Conservation (phyloP, 2,797 vertebrate genomes). For the Syngnathus rostellatus region DNA sequence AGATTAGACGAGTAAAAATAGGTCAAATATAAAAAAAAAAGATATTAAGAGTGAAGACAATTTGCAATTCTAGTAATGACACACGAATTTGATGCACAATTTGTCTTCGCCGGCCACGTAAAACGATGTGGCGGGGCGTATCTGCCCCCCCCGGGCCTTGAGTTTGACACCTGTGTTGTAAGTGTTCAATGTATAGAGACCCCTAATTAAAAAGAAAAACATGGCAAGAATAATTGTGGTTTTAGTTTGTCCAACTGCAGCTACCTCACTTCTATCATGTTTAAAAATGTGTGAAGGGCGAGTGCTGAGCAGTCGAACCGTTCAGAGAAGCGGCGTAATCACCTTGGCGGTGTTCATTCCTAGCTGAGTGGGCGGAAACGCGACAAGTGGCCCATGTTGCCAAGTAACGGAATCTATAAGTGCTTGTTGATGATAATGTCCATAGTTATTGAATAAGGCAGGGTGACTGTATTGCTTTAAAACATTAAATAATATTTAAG, state of each 20-base stretch:
- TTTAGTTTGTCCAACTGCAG: conserved; percentile 3
- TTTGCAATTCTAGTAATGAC: too few relatives aligned
- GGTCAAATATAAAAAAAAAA: too few relatives aligned
- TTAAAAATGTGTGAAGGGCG: conserved; percentile 16
- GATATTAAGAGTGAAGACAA: too few relatives aligned
- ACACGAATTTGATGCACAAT: too few relatives aligned
- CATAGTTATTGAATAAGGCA: background rate
- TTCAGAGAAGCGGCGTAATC: conserved; percentile 38
- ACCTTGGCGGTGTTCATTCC: conserved; percentile 35
- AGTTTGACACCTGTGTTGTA: background rate
- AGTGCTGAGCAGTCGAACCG: conserved; percentile 30
- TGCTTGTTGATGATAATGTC: conserved; percentile 13
- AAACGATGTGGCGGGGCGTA: too few relatives aligned
- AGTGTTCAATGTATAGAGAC: conserved; percentile 7
- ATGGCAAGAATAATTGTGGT: conserved; percentile 19
- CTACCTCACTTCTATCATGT: conserved; percentile 5
- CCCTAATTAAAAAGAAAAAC: conserved; percentile 28
- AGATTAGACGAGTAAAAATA: too few relatives aligned
- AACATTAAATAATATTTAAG: background rate
- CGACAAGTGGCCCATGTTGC: conserved; percentile 46
- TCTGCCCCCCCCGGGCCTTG: too few relatives aligned
- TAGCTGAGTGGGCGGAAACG: conserved; percentile 47
- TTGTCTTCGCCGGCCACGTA: too few relatives aligned
- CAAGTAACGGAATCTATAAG: conserved; percentile 46
- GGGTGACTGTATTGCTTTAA: background rate